Conservation (phyloP, 2,888 invertebrate genomes). For the Actias luna region DNA sequence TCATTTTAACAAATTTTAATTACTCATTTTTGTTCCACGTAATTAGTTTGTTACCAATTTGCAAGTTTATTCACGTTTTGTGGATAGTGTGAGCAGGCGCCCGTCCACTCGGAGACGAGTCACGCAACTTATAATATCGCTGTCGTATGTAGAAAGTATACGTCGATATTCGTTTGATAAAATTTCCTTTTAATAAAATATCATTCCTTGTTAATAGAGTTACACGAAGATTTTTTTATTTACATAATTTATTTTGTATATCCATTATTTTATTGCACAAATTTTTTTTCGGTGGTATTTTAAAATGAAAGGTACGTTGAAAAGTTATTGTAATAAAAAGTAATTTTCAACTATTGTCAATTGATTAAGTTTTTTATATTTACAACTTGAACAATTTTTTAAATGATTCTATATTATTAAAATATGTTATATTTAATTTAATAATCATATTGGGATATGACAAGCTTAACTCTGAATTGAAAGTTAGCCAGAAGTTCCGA, state of each 20-base stretch:
- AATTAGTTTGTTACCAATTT: background rate
- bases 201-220: background rate
- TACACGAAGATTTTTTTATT: background rate
- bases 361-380: no score
- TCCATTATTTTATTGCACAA: no score
- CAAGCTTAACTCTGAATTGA: background rate
- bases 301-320: no score
- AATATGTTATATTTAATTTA: no score
- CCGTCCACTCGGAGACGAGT: conserved; percentile 26
- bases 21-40: background rate
- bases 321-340: no score
- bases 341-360: no score
- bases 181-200: conserved; percentile 2
- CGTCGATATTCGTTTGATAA: background rate
- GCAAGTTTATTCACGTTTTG: background rate
- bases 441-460: background rate
- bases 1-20: no score
- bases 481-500: no score
- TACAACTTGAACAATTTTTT: no score
- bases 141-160: conserved; percentile 35
- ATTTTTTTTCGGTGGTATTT: no score
- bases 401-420: no score
- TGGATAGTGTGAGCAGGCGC: background rate
- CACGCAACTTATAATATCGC: conserved; percentile 35
- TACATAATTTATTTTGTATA: background rate